Evolutionary conservation across 2,888 invertebrate species (phyloP), one percentile per base, ranked within the genome.

Genomic region (Sericinus montela): DNA sequence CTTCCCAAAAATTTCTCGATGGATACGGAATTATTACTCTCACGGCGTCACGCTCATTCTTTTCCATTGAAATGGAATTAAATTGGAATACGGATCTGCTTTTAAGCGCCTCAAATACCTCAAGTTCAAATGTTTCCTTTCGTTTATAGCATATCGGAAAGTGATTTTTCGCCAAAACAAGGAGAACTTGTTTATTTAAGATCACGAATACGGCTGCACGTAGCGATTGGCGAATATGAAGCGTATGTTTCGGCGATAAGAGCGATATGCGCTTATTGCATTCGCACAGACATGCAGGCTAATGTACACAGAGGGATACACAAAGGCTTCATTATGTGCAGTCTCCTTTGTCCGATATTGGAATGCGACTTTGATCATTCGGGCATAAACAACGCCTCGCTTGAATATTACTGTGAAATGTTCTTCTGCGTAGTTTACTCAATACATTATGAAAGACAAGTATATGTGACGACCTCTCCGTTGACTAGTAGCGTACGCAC

Each of bases 321-420:
- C 48, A 49, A 49, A 49, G 49, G 49, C 40, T 45, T 39, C 44
- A 34, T 45, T 49, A 49, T 49, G 39, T 19, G 39, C 40, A 44
- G 35, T 34, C 25, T 39, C 35, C 49, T 49, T 49, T 49, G 49
- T 43, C 42, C 42, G 13, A 39, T 28, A 35, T 28, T 43, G 34
- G 34, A 37, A 44, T 34, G 47, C 19, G 42, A 37, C 48, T 42
- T 37, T 44, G 40, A 45, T 45, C 44, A 39, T 45, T 44, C 28
- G 19, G 10, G 28, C 38, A 35, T 49, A 49, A 44, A 49, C 34
- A 44, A 44, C 34, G 32, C 3, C 11, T 16, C 9, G 16, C 41
- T 10, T 0, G 32, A 19, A 19, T 19, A 32, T 16, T 13, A 13
- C 10, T 13, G 32, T 23, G 34, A 35, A 34, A 19, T 6, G 10